These are phyloP conservation scores for Chaetura pelagica DNA, from an alignment of 2,113 vertebrate genomes.

Conservation along the genomic window DNA sequence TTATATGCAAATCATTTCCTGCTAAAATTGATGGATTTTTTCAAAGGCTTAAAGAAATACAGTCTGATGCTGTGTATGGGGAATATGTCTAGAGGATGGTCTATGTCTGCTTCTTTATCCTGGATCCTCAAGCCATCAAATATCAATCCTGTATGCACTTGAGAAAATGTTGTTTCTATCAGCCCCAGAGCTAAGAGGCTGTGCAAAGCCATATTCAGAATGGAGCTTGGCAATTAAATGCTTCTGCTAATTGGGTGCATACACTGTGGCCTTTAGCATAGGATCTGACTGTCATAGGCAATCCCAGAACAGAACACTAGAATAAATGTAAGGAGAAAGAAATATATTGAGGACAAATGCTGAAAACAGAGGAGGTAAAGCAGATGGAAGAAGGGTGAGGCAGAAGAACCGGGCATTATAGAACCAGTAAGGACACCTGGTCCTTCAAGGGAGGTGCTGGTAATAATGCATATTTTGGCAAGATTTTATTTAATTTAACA, in stretches of 20 bases:
- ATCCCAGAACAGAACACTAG: neutral
- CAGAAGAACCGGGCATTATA: neutral
- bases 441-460: neutral
- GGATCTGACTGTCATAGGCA: neutral
- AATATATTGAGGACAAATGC: neutral
- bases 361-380: neutral
- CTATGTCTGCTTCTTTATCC: neutral
- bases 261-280: neutral
- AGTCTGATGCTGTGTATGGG: accelerated
- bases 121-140: neutral
- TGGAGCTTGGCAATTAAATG: neutral
- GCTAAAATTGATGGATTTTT: neutral
- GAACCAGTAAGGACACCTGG: neutral
- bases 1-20: neutral
- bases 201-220: neutral
- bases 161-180: neutral
- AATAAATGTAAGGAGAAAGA: neutral
- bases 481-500: neutral
- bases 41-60: neutral
- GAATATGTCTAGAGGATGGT: neutral
- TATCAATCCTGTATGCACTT: neutral
- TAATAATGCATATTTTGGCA: neutral
- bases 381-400: neutral
- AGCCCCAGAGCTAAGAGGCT: neutral
- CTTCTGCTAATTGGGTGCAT: neutral